phyloP scores from a whole-genome alignment of 2,113 vertebrate species.

The Neomonachus schauinslandi region DNA sequence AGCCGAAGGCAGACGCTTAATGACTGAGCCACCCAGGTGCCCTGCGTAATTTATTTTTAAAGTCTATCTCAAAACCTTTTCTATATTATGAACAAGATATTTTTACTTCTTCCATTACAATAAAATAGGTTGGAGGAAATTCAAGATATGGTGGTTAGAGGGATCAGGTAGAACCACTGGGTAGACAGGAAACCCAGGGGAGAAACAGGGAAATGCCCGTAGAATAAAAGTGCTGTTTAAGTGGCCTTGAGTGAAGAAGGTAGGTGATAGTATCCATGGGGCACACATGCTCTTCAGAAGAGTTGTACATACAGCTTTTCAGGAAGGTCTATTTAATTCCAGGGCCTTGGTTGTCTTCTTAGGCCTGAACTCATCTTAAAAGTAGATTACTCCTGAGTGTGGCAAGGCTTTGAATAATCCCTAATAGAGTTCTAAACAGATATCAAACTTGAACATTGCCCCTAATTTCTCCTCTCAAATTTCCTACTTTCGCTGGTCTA shows the following conservation, averaged over 20 bases:
- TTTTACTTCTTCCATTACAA: not conserved
- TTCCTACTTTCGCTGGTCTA: not conserved
- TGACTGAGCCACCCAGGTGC: too few relatives aligned
- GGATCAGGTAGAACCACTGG: not conserved
- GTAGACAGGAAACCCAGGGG: not conserved
- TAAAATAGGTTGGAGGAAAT: not conserved
- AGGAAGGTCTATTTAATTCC: not conserved
- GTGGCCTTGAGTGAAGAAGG: not conserved
- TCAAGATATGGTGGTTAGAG: not conserved
- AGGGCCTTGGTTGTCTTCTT: not conserved
- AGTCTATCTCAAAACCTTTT: too few relatives aligned
- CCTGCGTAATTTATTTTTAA: not conserved
- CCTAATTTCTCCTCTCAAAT: not conserved
- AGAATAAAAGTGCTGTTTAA: not conserved
- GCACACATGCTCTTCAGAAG: not conserved
- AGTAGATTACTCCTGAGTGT: not conserved
- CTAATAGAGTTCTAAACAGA: not conserved
- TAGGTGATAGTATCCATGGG: too few relatives aligned
- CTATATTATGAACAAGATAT: not conserved
- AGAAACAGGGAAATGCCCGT: not conserved
- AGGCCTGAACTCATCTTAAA: not conserved
- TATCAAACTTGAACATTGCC: not conserved
- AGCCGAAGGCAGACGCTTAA: too few relatives aligned
- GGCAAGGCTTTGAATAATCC: not conserved
- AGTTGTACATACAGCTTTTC: not conserved